phyloP scores from a whole-genome alignment of 2,113 vertebrate species.

The Halcyon senegalensis region DNA sequence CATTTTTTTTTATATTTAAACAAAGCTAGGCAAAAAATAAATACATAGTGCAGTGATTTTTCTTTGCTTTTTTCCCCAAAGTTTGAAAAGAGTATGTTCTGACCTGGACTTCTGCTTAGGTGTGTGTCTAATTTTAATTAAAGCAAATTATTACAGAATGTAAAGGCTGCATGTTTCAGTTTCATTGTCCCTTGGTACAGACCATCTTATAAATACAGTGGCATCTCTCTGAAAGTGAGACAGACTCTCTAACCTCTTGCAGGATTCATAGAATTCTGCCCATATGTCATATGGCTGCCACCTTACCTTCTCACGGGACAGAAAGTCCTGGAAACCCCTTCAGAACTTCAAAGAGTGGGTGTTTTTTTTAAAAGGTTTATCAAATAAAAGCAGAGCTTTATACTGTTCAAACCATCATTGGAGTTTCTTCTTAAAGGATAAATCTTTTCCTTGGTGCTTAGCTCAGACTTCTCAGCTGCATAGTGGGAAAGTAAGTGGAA shows the following conservation, averaged over 20 bases:
- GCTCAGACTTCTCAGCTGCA: not conserved
- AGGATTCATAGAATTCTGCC: constrained; percentile 27
- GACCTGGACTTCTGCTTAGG: not conserved
- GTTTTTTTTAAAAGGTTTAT: not conserved
- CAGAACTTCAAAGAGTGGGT: not conserved
- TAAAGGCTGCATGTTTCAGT: not conserved
- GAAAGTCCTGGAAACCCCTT: constrained; percentile 27
- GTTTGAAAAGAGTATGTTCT: not conserved
- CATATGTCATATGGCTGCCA: constrained; percentile 47
- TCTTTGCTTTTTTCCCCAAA: not conserved
- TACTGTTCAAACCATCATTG: not conserved
- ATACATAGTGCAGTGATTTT: not conserved
- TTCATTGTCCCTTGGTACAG: constrained; percentile 27
- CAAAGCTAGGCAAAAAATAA: not conserved
- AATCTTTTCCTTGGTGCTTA: not conserved
- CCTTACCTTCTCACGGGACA: not conserved
- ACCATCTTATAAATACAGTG: not conserved
- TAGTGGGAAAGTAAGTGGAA: not conserved
- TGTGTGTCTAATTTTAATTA: constrained; percentile 33
- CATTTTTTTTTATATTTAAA: not conserved
- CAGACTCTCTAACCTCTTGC: not conserved
- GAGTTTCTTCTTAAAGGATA: not conserved
- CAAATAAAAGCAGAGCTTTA: constrained; percentile 2
- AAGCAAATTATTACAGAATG: constrained; percentile 6
- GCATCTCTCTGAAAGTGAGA: constrained; percentile 33